Base-by-base conservation (phyloP, 2,888 invertebrate genomes). In the Dioctria rufipes region DNA sequence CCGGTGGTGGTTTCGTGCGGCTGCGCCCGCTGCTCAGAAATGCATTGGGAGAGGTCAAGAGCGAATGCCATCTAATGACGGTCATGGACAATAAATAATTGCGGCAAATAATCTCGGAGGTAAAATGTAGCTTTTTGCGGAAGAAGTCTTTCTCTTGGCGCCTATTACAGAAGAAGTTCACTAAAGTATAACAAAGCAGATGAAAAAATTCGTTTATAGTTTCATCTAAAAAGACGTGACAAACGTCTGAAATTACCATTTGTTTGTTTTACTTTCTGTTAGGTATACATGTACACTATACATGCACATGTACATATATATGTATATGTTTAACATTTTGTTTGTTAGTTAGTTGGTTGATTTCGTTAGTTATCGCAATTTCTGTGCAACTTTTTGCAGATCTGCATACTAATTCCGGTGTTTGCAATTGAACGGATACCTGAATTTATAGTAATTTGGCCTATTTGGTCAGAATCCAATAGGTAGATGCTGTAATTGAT, bases 1-100 rank as follows among this genome's bases (percentile, higher is more conserved):
- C 54, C 49, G 49, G 54, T 67, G 25, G 25, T 25, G 25, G 25
- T 25, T 25, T 25, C 25, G 25, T 25, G 25, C 25, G 25, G 25
- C 2, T 25, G 37, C 54, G 58, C 46, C 5, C 37, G 4, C 40
- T 5, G 49, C 49, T 11, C 65, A 37, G 4, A n/a, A 51, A 46
- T 65, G 65, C 65, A 77, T 80, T 81, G 80, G 37, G 80, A 13
- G 43, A 82, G 82, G 82, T 82, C 82, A 82, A 82, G 82, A 82
- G 54, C 81, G 78, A 71, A 40, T 75, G 75, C 54, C 13, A 37
- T 11, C 40, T 40, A 51, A 71, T 80, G 61, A 80, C 63, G 80
- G 80, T 80, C 80, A 73, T 46, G 80, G 80, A 43, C 79, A 79
- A 65, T 75, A 60, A 43, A 11, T n/a, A 11, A 37, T 46, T 11